phyloP scores from a whole-genome alignment of 2,113 vertebrate genomes.

The Oreochromis tanganicae region DNA sequence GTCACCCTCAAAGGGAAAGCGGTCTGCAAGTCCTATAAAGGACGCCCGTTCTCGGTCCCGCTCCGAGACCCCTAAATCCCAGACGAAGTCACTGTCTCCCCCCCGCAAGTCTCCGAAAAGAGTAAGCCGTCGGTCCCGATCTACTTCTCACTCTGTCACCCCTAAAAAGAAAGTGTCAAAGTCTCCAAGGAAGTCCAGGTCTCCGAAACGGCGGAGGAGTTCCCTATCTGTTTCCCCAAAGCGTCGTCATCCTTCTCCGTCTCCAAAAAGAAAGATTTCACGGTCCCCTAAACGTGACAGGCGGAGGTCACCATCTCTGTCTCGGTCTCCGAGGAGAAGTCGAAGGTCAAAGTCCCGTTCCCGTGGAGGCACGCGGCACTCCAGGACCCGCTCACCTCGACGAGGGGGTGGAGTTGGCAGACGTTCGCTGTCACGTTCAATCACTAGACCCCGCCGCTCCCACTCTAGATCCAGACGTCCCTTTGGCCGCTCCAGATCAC shows the following conservation, averaged over 20 bases:
- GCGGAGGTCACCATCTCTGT: constrained; percentile 48
- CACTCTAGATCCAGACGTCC: constrained; percentile 64
- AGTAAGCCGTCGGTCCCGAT: constrained; percentile 22
- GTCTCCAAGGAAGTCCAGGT: constrained; percentile 63
- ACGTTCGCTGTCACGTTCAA: constrained; percentile 68
- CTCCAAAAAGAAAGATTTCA: constrained; percentile 47
- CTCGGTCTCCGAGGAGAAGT: constrained; percentile 54
- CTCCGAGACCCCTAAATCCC: constrained; percentile 48
- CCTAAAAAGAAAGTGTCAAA: constrained; percentile 64
- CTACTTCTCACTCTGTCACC: constrained; percentile 52
- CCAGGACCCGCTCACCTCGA: constrained; percentile 62
- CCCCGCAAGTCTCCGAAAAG: constrained; percentile 32
- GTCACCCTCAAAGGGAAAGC: constrained; percentile 46
- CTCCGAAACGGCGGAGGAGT: constrained; percentile 45
- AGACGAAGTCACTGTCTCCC: constrained; percentile 41
- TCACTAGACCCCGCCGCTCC: constrained; percentile 49
- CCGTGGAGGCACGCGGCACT: constrained; percentile 52
- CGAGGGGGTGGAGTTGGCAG: constrained; percentile 40
- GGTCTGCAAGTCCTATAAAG: constrained; percentile 32
- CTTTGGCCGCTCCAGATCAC: constrained; percentile 59
- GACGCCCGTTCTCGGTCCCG: constrained; percentile 38
- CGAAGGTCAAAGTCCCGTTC: constrained; percentile 63
- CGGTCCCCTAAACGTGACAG: constrained; percentile 52
- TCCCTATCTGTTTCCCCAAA: constrained; percentile 57
- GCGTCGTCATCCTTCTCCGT: constrained; percentile 28